A percentile compares a stretch with the other conserved stretches of the same genome.
phyloP scores from a whole-genome alignment of 2,113 vertebrate species.

The Myrmecobius fasciatus region DNA sequence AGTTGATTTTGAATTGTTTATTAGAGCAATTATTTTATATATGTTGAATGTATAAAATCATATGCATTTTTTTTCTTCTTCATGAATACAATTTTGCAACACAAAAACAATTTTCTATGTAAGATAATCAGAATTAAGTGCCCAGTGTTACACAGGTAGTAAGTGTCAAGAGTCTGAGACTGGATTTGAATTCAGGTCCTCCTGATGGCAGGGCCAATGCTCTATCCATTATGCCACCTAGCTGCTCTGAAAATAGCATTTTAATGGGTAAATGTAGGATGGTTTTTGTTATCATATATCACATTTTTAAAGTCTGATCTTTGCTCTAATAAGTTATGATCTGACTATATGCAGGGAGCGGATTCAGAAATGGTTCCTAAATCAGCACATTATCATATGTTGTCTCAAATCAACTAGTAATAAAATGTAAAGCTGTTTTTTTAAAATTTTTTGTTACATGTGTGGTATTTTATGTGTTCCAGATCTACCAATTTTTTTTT shows the following conservation, averaged over 20 bases:
- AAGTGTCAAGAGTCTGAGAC: too few species aligned
- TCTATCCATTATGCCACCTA: too few species aligned
- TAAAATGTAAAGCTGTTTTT: not conserved
- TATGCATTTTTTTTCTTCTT: not conserved
- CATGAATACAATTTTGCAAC: not conserved
- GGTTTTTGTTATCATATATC: too few species aligned
- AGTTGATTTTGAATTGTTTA: not conserved
- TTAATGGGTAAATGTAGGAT: not conserved
- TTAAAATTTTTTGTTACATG: not conserved
- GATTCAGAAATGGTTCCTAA: not conserved
- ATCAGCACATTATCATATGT: not conserved
- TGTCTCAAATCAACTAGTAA: not conserved
- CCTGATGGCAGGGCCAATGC: too few species aligned
- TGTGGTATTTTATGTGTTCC: accelerated
- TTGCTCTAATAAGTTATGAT: not conserved
- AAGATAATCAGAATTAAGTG: too few species aligned
- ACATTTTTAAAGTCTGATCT: not conserved
- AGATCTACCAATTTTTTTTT: not conserved
- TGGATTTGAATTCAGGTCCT: too few species aligned
- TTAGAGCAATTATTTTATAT: not conserved
- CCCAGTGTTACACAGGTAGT: too few species aligned
- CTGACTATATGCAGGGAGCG: too few species aligned
- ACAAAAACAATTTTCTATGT: not conserved
- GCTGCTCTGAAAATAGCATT: not conserved
- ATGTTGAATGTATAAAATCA: not conserved